Base-by-base conservation (phyloP, 2,888 invertebrate species). In the Hypsopygia costalis region DNA sequence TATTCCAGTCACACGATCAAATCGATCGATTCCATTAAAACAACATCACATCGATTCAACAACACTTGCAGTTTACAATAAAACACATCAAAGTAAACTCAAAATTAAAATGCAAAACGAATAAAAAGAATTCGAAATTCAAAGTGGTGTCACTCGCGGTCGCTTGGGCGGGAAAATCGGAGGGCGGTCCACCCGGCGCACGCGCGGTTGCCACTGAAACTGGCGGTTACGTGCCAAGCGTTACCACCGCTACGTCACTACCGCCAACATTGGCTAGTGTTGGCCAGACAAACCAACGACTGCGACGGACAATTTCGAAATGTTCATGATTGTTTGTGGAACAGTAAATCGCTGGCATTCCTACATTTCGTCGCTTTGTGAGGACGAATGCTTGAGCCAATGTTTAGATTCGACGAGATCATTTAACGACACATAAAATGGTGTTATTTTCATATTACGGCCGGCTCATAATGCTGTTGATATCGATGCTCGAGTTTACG, bases 141-240 rank as follows among this genome's bases (percentile, higher is more conserved):
- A 62, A 66, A 64, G 45, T 49, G 69, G 64, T 77, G 75, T 74
- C 76, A 80, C 75, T 72, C 73, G 74, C 78, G 77, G 64, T 66
- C 52, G 58, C 55, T 62, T 62, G 56, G 72, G 76, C 74, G 75
- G 76, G 66, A 73, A 73, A 66, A 53, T 52, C 61, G 47, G 51
- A 62, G 72, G 77, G 71, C 73, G 72, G 70, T 64, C 65, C 71
- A 52, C 54, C 69, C 73, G 69, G 68, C 82, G 81, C 76, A 72
- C 70, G 73, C 83, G 81, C 81, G 59, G 55, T 63, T 76, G 61
- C 68, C 68, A 73, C 73, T 79, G 73, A 71, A 68, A 77, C 80
- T 77, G 80, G 64, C 68, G 56, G 51, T 51, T 47, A 47, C 44
- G 54, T 50, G 58, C 55, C 58, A 56, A 57, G 42, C 52, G 62